Conservation (phyloP, 2,888 invertebrate species). For the Eupithecia pulchellata region DNA sequence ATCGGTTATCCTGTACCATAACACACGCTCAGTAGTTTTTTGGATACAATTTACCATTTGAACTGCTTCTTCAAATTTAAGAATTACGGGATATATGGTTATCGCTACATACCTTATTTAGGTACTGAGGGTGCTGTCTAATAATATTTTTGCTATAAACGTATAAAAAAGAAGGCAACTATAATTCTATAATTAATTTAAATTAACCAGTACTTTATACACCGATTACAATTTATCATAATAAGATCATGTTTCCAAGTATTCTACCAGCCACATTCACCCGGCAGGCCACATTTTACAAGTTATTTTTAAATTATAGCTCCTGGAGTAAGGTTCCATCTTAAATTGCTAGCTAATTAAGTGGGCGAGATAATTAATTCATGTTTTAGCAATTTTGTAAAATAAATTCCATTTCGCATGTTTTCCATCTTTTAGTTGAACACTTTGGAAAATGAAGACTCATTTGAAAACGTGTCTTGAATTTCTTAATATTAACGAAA, state of each 20-base stretch:
- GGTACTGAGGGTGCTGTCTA: not conserved
- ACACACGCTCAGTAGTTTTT: no score
- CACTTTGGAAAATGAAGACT: not conserved
- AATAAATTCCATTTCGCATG: conserved; percentile 15
- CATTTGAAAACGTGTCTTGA: not conserved
- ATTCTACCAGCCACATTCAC: not conserved
- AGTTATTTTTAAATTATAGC: not conserved
- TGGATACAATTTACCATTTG: no score
- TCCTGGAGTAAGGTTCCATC: conserved; percentile 22
- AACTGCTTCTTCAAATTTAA: no score
- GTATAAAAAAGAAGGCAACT: not conserved
- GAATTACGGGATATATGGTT: no score
- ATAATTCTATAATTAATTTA: no score
- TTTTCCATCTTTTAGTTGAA: conserved; percentile 7
- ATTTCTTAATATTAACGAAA: not conserved
- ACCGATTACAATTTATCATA: not conserved
- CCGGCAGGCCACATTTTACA: not conserved
- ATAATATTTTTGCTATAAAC: not conserved
- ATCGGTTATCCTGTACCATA: no score
- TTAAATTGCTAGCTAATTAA: conserved; percentile 37
- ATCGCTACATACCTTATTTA: not conserved
- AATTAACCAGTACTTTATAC: not conserved
- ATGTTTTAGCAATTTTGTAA: conserved; percentile 28
- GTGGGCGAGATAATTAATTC: conserved; percentile 40
- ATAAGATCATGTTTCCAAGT: not conserved